These are phyloP conservation scores for Listronotus bonariensis DNA, from an alignment of 1,140 invertebrate species.

Conservation along the genomic window DNA sequence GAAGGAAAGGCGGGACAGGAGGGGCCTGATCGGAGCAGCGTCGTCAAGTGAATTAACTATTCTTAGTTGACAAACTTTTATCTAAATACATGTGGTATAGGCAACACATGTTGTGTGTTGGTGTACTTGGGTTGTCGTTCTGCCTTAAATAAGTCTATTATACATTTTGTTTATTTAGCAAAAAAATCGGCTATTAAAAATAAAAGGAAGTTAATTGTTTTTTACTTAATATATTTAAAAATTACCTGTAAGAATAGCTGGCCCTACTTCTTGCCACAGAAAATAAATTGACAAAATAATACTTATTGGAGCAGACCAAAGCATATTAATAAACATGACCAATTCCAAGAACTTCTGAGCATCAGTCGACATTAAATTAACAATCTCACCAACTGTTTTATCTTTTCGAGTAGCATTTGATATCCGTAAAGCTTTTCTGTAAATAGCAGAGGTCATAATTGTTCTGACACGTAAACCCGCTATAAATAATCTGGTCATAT, in stretches of 20 bases:
- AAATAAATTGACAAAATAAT: constrained; percentile 86
- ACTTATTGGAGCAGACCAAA: constrained; percentile 95
- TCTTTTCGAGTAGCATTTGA: constrained; percentile 79
- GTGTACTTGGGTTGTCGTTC: too few relatives aligned
- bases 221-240: not conserved
- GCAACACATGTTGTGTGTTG: too few relatives aligned
- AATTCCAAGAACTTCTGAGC: constrained; percentile 83
- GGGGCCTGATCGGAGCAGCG: too few relatives aligned
- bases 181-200: too few relatives aligned
- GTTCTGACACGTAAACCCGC: constrained; percentile 90
- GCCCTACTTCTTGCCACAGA: constrained; percentile 82
- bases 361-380: constrained; percentile 92
- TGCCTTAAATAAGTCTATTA: too few relatives aligned
- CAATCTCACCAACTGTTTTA: constrained; percentile 79
- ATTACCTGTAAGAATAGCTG: constrained; percentile 78
- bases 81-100: too few relatives aligned
- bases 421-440: constrained; percentile 82
- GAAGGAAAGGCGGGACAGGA: too few relatives aligned
- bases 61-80: too few relatives aligned
- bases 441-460: constrained; percentile 89
- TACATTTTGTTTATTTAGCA: too few relatives aligned
- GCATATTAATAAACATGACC: constrained; percentile 88
- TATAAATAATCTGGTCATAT: constrained; percentile 88
- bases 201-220: too few relatives aligned
- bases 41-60: too few relatives aligned